Base-by-base conservation (phyloP, 2,113 vertebrate genomes). In the Hippocampus comes region DNA sequence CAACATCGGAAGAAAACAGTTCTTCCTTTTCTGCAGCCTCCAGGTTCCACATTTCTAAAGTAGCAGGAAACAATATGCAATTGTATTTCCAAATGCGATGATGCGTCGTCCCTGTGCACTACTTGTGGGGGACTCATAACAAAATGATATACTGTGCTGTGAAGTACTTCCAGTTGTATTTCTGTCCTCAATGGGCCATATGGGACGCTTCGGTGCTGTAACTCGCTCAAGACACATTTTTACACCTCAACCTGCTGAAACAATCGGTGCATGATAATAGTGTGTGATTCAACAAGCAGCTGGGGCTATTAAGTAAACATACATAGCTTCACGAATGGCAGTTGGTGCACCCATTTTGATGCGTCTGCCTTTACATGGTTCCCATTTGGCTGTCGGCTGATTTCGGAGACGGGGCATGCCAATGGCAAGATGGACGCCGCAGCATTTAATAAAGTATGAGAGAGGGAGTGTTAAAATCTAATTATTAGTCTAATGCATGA, bases 401-500 rank as follows among this genome's bases (percentile, higher is more conserved):
- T 84, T 87, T 78, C 78, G 71, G 85, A 85, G 92, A 91, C 82
- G 86, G 72, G 0, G 84, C 86, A 83, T 90, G 70, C 86, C 86
- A 82, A 88, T 83, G 90, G 90, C 90, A 90, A 83, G 77, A 72
- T 78, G 74, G 78, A 72, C 63, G 78, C 70, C 63, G 68, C 61
- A 41, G 69, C 68, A 78, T 78, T 87, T 90, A 92, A 91, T 88
- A 89, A 89, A 90, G 87, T 86, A 87, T 90, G 78, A 86, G 88
- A 90, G 89, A 91, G 86, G 78, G 80, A 15, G 77, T 67, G 76
- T 87, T 89, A 78, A 77, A 91, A 92, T 90, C 82, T 86, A 90
- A 90, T 93, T 90, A 92, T 91, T 87, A 86, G 73, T 86, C 83
- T 89, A 90, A 91, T 91, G 86, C 84, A 90, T 91, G 89, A 80